phyloP scores from a whole-genome alignment of 2,888 invertebrate species.

The Acanthopleura granulata region DNA sequence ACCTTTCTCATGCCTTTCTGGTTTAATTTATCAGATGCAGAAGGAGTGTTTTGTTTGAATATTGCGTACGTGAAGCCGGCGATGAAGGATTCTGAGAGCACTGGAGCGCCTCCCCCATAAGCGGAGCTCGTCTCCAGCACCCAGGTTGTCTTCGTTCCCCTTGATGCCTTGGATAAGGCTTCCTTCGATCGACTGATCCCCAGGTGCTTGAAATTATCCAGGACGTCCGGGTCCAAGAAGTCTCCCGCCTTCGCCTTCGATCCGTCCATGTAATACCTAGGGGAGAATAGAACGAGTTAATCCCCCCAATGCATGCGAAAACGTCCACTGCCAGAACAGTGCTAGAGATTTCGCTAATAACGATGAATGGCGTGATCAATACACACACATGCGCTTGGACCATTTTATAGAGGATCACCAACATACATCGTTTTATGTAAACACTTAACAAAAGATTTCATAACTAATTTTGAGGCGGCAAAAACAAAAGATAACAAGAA shows the following conservation, averaged over 20 bases:
- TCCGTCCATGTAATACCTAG: constrained; percentile 72
- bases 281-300: too few species aligned
- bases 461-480: background rate
- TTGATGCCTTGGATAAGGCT: constrained; percentile 68
- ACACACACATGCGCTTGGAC: background rate
- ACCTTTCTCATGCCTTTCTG: too few species aligned
- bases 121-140: constrained; percentile 81
- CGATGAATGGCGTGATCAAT: background rate
- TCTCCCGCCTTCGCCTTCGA: constrained; percentile 75
- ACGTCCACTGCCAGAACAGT: too few species aligned
- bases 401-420: too few species aligned
- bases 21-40: too few species aligned
- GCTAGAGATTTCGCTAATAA: too few species aligned
- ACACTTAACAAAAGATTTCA: too few species aligned
- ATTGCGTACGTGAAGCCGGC: constrained; percentile 75
- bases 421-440: too few species aligned
- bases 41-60: too few species aligned
- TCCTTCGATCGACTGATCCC: constrained; percentile 69
- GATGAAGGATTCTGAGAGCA: constrained; percentile 78
- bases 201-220: constrained; percentile 74
- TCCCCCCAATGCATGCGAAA: too few species aligned
- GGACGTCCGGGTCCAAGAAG: constrained; percentile 77
- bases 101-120: constrained; percentile 82
- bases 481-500: too few species aligned
- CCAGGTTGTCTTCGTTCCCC: constrained; percentile 72